Evolutionary conservation across 2,888 invertebrate species (phyloP), one percentile per base, ranked within the genome.

Genomic region (Dione vanillae): DNA sequence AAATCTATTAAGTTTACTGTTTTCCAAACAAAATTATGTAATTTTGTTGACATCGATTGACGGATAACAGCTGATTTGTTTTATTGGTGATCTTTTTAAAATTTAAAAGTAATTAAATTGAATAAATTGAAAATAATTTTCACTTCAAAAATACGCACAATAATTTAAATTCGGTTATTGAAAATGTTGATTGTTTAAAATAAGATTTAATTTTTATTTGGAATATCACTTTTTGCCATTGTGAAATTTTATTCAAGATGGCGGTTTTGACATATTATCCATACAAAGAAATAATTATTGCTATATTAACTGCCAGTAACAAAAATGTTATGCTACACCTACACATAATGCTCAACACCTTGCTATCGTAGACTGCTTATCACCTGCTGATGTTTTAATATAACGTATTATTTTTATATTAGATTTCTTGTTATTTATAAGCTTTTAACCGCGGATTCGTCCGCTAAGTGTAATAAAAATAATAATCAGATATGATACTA

Each of bases 41-140:
- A 94, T 94, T 92, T 92, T 92, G 93, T 93, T 94, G 94, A 94
- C 94, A 94, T 94, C 92, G 93, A 94, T 92, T 93, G 93, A 93
- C 92, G 92, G 89, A 88, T 93, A 93, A 93, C 94, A 93, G 93
- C 94, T 93, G 93, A 93, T 94, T 91, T 90, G 88, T 87, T 92
- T 88, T 90, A 91, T 89, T 91, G 85, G 82, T 85, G 85, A 86
- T 87, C 89, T 90, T 89, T 91, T 91, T 83, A 84, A 80, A 79
- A 78, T 84, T 79, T 73, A 74, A 79, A 80, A 74, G 73, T 78
- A 74, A 64, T 51, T 59, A 54, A 58, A 70, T 69, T 54, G 64
- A 56, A 52, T 41, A 59, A 52, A 71, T 72, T 73, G 67, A 69
- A 72, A 68, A 51, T 66, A 37, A 52, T 70, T 64, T 47, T 6